These are phyloP conservation scores for Watsonalla binaria DNA, from an alignment of 2,888 invertebrate species.

Conservation along the genomic window DNA sequence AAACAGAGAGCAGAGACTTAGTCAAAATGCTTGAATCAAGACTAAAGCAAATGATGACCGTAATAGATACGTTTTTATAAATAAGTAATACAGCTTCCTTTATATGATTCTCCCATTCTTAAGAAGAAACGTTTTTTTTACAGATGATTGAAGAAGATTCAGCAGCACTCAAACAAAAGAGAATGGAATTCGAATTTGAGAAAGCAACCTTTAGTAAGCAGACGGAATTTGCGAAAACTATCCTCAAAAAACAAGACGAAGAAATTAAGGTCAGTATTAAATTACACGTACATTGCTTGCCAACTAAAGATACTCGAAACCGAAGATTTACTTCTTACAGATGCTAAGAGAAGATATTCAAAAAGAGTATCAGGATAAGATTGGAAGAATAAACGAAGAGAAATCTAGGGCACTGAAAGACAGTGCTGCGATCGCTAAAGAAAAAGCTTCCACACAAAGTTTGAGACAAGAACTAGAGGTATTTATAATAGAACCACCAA, in stretches of 20 bases:
- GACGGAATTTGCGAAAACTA: conserved; percentile 76
- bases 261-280: conserved; percentile 73
- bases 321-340: conserved; percentile 25
- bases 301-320: not conserved
- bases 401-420: conserved; percentile 54
- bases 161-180: conserved; percentile 74
- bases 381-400: conserved; percentile 59
- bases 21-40: conserved; percentile 77
- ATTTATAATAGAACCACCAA: conserved; percentile 6
- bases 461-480: conserved; percentile 67
- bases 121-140: not conserved
- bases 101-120: too few species aligned
- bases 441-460: conserved; percentile 55
- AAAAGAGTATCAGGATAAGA: conserved; percentile 64
- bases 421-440: conserved; percentile 48
- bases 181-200: conserved; percentile 79
- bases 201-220: conserved; percentile 80
- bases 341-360: conserved; percentile 62
- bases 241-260: conserved; percentile 79
- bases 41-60: conserved; percentile 78
- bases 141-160: conserved; percentile 72
- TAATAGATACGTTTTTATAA: conserved; percentile 17
- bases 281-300: not conserved
- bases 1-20: conserved; percentile 70
- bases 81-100: too few species aligned